phyloP scores from a whole-genome alignment of 1,140 invertebrate species.

The Diachasmimorpha longicaudata region DNA sequence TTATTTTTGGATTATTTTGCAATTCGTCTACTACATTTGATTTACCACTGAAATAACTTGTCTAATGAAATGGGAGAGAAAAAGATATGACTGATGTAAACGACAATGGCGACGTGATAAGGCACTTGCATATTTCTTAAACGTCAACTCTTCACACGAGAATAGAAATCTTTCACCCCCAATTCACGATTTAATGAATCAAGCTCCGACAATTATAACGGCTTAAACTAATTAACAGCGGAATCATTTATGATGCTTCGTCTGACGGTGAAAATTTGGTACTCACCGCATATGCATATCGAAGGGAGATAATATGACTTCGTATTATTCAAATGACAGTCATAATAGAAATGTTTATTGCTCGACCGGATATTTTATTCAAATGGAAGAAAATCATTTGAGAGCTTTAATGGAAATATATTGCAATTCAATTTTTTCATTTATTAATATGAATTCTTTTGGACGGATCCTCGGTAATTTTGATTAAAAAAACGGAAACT shows the following conservation, averaged over 20 bases:
- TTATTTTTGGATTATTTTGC: neutral
- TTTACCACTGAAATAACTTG: neutral
- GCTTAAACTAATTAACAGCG: neutral
- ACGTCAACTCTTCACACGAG: neutral
- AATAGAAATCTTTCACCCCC: neutral
- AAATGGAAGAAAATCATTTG: neutral
- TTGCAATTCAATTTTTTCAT: too few relatives aligned
- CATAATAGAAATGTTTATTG: neutral
- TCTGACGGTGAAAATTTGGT: neutral
- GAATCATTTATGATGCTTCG: neutral
- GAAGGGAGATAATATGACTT: neutral
- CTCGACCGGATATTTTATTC: neutral
- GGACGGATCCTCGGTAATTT: too few relatives aligned
- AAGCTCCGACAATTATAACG: neutral
- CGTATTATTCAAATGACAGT: neutral
- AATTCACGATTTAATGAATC: neutral
- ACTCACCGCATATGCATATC: neutral
- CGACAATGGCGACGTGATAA: neutral
- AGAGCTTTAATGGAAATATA: too few relatives aligned
- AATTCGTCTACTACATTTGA: neutral
- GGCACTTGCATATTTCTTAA: neutral
- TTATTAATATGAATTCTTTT: too few relatives aligned
- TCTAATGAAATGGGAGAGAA: neutral
- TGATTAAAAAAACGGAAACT: too few relatives aligned
- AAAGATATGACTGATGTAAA: neutral